Percentiles rank a stretch among this genome's conserved stretches.
These are phyloP conservation scores for Xiphophorus birchmanni DNA, from an alignment of 2,797 vertebrate genomes.

Conservation along the genomic window DNA sequence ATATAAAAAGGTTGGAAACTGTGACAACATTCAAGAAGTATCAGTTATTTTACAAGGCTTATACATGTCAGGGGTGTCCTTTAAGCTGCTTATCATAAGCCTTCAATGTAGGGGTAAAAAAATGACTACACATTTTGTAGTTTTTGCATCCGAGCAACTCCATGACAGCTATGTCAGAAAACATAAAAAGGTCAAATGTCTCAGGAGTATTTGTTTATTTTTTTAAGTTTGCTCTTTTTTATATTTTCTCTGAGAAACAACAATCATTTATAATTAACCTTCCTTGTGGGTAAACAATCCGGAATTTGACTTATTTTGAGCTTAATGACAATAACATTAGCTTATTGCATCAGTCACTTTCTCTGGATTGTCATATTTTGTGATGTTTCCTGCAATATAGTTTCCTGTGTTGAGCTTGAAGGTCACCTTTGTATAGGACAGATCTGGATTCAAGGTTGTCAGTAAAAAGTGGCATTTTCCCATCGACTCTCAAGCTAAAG, in stretches of 20 bases:
- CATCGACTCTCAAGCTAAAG: conserved; percentile 18
- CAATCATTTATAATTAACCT: too few relatives aligned
- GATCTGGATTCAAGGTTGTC: not conserved
- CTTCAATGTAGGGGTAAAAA: conserved; percentile 28
- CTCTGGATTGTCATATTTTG: not conserved
- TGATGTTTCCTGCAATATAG: not conserved
- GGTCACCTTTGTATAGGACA: conserved; percentile 7
- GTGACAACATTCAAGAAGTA: not conserved
- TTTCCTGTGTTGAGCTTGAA: conserved; percentile 41
- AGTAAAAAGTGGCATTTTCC: conserved; percentile 35
- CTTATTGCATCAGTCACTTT: not conserved
- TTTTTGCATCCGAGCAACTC: conserved; percentile 19
- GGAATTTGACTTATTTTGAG: not conserved
- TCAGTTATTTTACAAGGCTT: not conserved
- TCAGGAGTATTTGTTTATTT: not conserved
- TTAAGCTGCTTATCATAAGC: conserved; percentile 14
- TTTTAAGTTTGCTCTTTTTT: conserved; percentile 1
- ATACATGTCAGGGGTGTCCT: conserved; percentile 11
- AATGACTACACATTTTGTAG: conserved; percentile 18
- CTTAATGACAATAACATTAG: not conserved
- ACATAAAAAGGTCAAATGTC: conserved; percentile 4
- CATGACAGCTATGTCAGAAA: conserved; percentile 19
- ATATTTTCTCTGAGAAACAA: not conserved
- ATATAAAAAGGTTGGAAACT: not conserved
- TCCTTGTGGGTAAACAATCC: not conserved